These are phyloP conservation scores for Synergus laeviventris DNA, from an alignment of 2,888 invertebrate genomes.

Conservation along the genomic window DNA sequence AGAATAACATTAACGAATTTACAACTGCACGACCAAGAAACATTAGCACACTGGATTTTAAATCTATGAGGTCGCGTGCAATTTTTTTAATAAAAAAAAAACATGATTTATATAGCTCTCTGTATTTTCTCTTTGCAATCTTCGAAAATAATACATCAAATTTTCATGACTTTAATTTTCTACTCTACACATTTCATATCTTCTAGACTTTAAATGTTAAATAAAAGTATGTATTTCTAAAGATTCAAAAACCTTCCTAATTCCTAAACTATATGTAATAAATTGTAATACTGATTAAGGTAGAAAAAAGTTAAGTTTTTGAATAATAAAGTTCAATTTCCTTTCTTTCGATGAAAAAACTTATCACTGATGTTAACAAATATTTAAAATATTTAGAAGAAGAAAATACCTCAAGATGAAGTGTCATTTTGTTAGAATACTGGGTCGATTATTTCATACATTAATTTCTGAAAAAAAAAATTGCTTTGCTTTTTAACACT, in stretches of 20 bases:
- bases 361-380: neutral
- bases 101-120: neutral
- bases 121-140: conserved; percentile 8
- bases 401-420: neutral
- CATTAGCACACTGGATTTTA: neutral
- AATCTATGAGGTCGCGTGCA: neutral
- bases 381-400: neutral
- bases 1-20: neutral
- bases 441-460: no score
- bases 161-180: neutral
- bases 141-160: neutral
- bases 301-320: neutral
- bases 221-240: neutral
- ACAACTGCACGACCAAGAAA: neutral
- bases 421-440: neutral
- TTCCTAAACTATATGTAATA: neutral
- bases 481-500: no score
- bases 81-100: neutral
- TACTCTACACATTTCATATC: neutral
- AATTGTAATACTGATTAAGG: neutral
- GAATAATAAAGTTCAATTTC: neutral
- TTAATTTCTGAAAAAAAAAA: no score
- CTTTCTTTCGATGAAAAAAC: neutral
- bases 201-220: neutral
- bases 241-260: neutral